Evolutionary conservation across 2,888 invertebrate genomes (phyloP).

Genomic region (Pseudococcus viburni): DNA sequence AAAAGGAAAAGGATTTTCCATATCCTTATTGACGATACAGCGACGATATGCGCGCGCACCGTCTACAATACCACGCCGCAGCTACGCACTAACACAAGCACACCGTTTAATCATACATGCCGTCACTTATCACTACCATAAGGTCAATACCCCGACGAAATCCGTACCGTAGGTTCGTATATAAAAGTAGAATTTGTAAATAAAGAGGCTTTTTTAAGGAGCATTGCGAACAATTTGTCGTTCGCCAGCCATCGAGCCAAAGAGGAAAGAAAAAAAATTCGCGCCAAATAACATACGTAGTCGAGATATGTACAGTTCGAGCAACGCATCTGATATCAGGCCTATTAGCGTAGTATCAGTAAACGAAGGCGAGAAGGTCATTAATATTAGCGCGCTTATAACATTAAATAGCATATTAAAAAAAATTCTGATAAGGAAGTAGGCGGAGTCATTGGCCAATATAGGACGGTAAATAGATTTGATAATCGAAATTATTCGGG

Average conservation of each 20-base stretch:
- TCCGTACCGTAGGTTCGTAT: not conserved
- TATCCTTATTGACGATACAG: not conserved
- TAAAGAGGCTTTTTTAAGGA: conserved; percentile 59
- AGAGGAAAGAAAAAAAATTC: conserved; percentile 7
- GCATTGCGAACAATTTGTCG: conserved; percentile 15
- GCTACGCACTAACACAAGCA: not conserved
- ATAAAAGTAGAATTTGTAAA: conserved; percentile 61
- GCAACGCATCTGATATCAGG: not conserved
- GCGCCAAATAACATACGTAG: not conserved
- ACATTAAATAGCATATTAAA: conserved; percentile 39
- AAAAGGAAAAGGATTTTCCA: no score
- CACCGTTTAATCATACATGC: not conserved
- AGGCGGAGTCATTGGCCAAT: conserved; percentile 49
- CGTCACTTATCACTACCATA: conserved; percentile 41
- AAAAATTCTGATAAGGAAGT: conserved; percentile 43
- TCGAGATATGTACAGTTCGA: not conserved
- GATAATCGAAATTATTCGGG: conserved; percentile 48
- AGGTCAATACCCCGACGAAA: conserved; percentile 48
- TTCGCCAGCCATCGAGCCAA: not conserved
- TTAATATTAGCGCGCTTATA: conserved; percentile 44
- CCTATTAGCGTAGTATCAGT: conserved; percentile 44
- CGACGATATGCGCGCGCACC: conserved; percentile 31
- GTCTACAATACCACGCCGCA: not conserved
- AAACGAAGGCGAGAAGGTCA: conserved; percentile 45
- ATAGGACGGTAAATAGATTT: conserved; percentile 38